Base-by-base conservation (phyloP, 2,113 vertebrate genomes). In the Sceloporus undulatus region DNA sequence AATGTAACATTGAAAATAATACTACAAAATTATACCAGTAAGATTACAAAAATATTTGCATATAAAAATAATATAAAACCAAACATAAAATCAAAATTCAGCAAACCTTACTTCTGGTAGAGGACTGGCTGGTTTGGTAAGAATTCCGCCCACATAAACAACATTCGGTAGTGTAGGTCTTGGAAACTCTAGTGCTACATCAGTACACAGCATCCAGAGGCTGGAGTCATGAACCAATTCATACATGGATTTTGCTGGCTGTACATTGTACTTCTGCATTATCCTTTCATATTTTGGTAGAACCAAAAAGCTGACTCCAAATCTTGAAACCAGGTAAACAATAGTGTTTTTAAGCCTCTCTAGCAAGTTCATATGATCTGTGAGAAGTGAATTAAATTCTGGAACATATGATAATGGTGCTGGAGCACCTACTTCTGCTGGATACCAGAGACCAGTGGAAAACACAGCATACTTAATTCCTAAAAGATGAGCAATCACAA, bases 181-280 rank as follows among this genome's bases (percentile, higher is more conserved):
- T 0, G 99, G 99, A 89, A 99, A 99, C 95, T 99, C 99, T 93
- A 99, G 96, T 0, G 99, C 99, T 95, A 99, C 88, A 83, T 99
- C 99, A 1, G 99, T 99, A 91, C 98, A 99, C 25, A 99, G 97
- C 99, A 99, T 99, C 99, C 99, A 99, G 71, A 99, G 96, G 85
- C 97, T 98, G 94, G 98, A 98, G 84, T 98, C 98, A 59, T 99
- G 98, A 70, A 99, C 98, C 95, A 99, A 95, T 82, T 99, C 98
- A 2, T 97, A 97, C 98, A 99, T 99, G 91, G 98, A 98, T 78
- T 96, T 97, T 71, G 96, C 95, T 0, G 98, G 98, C 87, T 96
- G 95, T 91, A 99, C 95, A 84, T 97, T 97, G 74, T 99, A 92
- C 87, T 98, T 98, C 95, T 97, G 97, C 98, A 99, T 98, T 95